A percentile compares a stretch with the other conserved stretches of the same genome.
Evolutionary conservation across 2,113 vertebrate species (phyloP).

Genomic region (Clarias magur): DNA sequence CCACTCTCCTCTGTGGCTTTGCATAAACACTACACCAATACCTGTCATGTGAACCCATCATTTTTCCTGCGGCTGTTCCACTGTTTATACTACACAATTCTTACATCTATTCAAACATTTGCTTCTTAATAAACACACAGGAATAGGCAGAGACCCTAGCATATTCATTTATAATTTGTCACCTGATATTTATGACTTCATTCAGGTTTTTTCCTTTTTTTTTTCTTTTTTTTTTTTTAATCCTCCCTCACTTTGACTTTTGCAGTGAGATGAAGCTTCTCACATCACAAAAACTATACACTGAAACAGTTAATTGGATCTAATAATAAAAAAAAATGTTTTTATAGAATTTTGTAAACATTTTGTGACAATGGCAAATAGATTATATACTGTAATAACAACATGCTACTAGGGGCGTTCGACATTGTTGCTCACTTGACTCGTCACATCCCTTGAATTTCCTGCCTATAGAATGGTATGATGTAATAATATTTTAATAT

Average conservation of each 20-base stretch:
- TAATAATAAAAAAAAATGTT: neutral
- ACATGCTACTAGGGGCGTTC: neutral
- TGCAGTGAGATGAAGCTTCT: neutral
- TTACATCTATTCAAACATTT: constrained; percentile 63
- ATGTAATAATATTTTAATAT: too few species aligned
- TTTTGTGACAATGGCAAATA: neutral
- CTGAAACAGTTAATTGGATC: neutral
- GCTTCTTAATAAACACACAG: constrained; percentile 63
- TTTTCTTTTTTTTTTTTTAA: too few species aligned
- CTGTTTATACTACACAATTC: constrained; percentile 63
- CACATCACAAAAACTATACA: neutral
- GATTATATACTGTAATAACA: neutral
- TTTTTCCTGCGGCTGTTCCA: constrained; percentile 52
- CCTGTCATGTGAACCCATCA: constrained; percentile 59
- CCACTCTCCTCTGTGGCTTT: constrained; percentile 44
- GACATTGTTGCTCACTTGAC: too few species aligned
- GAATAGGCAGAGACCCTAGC: constrained; percentile 50
- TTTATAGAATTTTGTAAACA: neutral
- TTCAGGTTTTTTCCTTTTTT: constrained; percentile 21
- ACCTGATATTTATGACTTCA: constrained; percentile 60
- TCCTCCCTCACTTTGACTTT: neutral
- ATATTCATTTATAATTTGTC: constrained; percentile 63
- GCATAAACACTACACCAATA: constrained; percentile 62
- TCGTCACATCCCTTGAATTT: too few species aligned
- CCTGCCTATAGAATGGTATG: too few species aligned